phyloP scores from a whole-genome alignment of 2,797 vertebrate species.

The Smutsia gigantea region DNA sequence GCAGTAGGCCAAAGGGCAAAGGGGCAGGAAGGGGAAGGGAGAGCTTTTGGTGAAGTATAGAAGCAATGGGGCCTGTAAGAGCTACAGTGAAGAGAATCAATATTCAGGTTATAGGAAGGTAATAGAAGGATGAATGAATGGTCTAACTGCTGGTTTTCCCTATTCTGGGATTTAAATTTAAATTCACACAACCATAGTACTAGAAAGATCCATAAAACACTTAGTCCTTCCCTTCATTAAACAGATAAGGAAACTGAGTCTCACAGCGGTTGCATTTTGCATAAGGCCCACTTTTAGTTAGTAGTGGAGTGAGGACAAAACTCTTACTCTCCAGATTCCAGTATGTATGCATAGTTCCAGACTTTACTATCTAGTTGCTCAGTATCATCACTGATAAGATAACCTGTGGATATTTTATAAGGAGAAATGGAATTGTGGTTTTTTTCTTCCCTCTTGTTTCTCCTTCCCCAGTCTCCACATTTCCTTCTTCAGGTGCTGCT shows the following conservation, averaged over 20 bases:
- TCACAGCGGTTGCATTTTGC: not conserved
- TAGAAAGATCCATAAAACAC: not conserved
- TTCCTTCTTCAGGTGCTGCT: conserved; percentile 50
- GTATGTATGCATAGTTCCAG: not conserved
- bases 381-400: not conserved
- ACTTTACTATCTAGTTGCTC: not conserved
- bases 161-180: conserved; percentile 20
- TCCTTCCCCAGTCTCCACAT: not conserved
- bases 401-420: not conserved
- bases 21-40: not conserved
- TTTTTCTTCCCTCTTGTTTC: not conserved
- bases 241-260: not conserved
- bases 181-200: not conserved
- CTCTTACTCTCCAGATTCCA: not conserved
- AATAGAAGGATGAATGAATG: not conserved
- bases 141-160: not conserved
- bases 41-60: not conserved
- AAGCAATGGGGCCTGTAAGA: not conserved
- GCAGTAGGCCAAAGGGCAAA: not conserved
- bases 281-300: not conserved
- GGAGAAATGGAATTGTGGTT: not conserved
- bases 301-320: not conserved
- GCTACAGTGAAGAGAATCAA: not conserved
- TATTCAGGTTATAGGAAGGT: not conserved
- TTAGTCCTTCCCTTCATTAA: conserved; percentile 19